Evolutionary conservation across 1,140 invertebrate species (phyloP), one percentile per base, ranked within the genome.

Genomic region (Lerema accius): DNA sequence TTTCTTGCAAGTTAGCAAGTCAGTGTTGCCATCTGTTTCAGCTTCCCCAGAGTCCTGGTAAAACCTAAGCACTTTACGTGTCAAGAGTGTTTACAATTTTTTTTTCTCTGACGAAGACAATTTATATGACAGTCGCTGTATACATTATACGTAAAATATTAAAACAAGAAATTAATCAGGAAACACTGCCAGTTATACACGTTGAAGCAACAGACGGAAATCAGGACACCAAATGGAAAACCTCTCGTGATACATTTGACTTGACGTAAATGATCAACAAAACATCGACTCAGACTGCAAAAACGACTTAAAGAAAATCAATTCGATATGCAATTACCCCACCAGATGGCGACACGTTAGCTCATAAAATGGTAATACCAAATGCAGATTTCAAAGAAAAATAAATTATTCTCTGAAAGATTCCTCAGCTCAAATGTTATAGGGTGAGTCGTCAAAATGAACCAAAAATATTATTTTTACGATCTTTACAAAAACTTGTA

Each of bases 381-480:
- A 55, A 60, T 15, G 23, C 32, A 40, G 37, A 43, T 51, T 56
- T 66, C 64, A 66, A 66, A 66, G 63, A 51, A 60, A 65, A 46
- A 60, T 37, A 59, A 60, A 61, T 32, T 40, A 39, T 48, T 42
- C 43, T 53, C 16, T 23, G 32, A 51, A 13, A 32, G 56, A 19
- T 59, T 55, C 17, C 11, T 42, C 40, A 28, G 59, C 37, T 39
- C 15, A 35, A 35, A 35, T 19, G 58, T 65, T 58, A 53, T 50
- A 55, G 63, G 49, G 56, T 65, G 46, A 58, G 55, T 56, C 58
- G 63, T 71, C 53, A 64, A 66, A 71, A 69, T 40, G 59, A 17
- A 63, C 67, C 73, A 58, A 68, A 73, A 76, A 74, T 69, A 67
- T 67, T 62, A 73, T 71, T 74, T 78, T 80, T 74, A 80, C 69